Evolutionary conservation across 2,888 invertebrate genomes (phyloP).

Genomic region (Xanthostigma xanthostigma): DNA sequence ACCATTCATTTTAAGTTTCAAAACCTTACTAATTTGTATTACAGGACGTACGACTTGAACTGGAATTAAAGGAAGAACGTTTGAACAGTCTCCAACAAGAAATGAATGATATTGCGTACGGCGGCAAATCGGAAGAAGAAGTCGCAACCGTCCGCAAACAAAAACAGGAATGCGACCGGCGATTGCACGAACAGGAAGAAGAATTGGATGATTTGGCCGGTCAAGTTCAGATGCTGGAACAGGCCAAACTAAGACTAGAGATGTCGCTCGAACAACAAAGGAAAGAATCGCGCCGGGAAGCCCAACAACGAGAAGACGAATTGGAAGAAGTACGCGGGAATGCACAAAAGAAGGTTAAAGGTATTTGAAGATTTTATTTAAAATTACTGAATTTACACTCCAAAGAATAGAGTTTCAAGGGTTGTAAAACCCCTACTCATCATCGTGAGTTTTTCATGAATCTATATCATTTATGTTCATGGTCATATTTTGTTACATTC

Average conservation of each 20-base stretch:
- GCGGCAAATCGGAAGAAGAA: constrained; percentile 73
- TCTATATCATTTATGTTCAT: no score
- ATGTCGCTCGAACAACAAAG: constrained; percentile 87
- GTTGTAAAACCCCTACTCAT: neutral
- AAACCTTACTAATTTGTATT: constrained; percentile 3
- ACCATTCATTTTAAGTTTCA: constrained; percentile 1
- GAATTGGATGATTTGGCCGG: constrained; percentile 92
- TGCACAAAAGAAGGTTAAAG: constrained; percentile 83
- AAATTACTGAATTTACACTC: no score
- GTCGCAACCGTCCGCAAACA: constrained; percentile 65
- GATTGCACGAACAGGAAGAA: constrained; percentile 79
- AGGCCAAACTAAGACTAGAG: constrained; percentile 82
- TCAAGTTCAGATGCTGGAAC: constrained; percentile 61
- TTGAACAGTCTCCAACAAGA: constrained; percentile 63
- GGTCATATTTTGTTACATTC: no score
- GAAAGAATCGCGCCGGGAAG: constrained; percentile 79
- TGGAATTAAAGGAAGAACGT: constrained; percentile 81
- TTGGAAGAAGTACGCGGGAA: constrained; percentile 81
- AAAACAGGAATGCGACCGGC: constrained; percentile 76
- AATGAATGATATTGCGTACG: constrained; percentile 69
- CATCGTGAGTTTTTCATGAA: no score
- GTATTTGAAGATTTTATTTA: constrained; percentile 27
- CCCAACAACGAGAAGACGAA: constrained; percentile 84
- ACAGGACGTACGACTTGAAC: constrained; percentile 72
- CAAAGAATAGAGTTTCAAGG: no score